Evolutionary conservation across 1,140 invertebrate genomes (phyloP).

Genomic region (Procambarus virginalis): DNA sequence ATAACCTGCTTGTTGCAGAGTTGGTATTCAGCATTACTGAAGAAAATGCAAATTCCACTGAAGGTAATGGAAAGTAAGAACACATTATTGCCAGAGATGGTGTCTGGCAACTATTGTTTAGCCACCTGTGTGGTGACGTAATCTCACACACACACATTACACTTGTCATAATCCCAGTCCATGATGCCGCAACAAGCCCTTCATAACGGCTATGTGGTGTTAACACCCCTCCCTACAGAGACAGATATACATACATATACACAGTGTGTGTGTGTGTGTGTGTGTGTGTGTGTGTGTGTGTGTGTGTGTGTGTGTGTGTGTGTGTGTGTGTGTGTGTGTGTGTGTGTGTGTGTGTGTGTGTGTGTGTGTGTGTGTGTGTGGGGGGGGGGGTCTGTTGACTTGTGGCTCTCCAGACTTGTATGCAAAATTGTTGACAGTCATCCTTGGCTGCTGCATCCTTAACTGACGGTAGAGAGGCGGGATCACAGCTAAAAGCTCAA

Average conservation of each 20-base stretch:
- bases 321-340: slow-evolving; percentile 27
- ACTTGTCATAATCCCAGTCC: not conserved
- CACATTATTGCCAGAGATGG: no score
- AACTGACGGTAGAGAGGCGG: not conserved
- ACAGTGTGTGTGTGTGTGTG: no score
- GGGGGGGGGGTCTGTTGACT: no score
- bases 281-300: no score
- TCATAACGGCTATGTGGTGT: not conserved
- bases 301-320: slow-evolving; percentile 31
- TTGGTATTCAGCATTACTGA: no score
- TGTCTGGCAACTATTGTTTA: no score
- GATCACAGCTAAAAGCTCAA: not conserved
- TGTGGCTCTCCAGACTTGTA: not conserved
- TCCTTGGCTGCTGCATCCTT: no score
- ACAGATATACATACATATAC: no score
- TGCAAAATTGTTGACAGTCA: not conserved
- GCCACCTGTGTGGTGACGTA: not conserved
- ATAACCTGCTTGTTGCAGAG: no score
- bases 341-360: slow-evolving; percentile 41
- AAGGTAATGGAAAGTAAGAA: no score
- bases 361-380: no score
- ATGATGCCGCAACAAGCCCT: not conserved
- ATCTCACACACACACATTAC: not conserved
- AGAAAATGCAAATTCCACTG: no score
- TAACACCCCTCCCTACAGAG: not conserved